phyloP scores from a whole-genome alignment of 2,113 vertebrate genomes.

The Daboia siamensis region DNA sequence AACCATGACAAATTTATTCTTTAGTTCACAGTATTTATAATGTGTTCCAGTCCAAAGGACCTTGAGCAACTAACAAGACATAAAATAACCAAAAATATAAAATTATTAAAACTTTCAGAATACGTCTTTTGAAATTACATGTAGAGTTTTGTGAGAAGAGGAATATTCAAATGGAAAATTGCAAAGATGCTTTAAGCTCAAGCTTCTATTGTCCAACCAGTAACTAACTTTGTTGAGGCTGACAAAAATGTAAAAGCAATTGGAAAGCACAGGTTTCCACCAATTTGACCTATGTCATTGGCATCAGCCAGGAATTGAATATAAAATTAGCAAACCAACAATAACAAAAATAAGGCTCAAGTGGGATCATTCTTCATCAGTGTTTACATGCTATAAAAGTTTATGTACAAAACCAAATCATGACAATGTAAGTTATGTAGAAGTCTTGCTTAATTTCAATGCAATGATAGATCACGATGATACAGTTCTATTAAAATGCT shows the following conservation, averaged over 20 bases:
- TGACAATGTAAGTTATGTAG: neutral
- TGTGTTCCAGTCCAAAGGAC: neutral
- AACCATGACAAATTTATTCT: neutral
- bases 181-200: neutral
- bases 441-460: neutral
- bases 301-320: neutral
- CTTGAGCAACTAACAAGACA: neutral
- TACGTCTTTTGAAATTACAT: neutral
- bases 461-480: neutral
- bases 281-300: neutral
- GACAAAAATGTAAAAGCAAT: neutral
- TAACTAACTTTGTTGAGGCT: neutral
- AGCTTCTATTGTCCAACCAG: neutral
- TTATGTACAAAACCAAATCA: neutral
- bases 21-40: neutral
- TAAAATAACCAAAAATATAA: neutral
- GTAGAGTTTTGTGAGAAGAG: neutral
- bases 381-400: neutral
- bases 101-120: neutral
- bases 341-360: neutral
- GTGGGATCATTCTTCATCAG: neutral
- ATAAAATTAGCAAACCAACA: neutral
- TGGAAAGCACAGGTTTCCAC: neutral
- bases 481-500: slow-evolving; percentile 1
- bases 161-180: neutral